Conservation (phyloP, 2,888 invertebrate species). For the Drosophila kambysellisi region DNA sequence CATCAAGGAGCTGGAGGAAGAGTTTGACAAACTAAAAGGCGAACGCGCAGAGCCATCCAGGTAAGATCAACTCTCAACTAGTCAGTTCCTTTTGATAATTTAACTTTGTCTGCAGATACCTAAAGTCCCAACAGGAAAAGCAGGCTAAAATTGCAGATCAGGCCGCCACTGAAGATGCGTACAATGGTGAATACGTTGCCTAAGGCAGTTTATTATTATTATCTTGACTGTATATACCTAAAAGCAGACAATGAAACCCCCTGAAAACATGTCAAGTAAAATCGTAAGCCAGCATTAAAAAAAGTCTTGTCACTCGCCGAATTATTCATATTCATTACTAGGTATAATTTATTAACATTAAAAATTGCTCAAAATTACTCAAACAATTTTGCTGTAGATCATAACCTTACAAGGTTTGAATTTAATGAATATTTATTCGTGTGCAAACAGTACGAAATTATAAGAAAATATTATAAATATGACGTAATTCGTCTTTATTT, state of each 20-base stretch:
- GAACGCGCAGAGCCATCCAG: conserved; percentile 84
- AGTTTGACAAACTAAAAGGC: conserved; percentile 90
- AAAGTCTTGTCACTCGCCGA: conserved; percentile 4
- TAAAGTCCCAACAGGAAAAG: conserved; percentile 85
- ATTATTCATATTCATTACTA: conserved; percentile 9
- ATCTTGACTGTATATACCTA: conserved; percentile 16
- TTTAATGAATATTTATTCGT: no score
- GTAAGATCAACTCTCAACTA: conserved; percentile 43
- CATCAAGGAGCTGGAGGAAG: conserved; percentile 93
- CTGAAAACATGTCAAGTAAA: conserved; percentile 24
- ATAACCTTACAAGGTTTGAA: neutral
- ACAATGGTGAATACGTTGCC: conserved; percentile 72
- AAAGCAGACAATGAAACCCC: conserved; percentile 17
- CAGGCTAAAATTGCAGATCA: conserved; percentile 84
- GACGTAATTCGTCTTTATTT: neutral
- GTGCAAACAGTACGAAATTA: neutral
- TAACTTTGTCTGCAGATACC: conserved; percentile 67
- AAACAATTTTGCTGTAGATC: neutral
- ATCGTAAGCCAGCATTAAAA: conserved; percentile 19
- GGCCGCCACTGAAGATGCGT: conserved; percentile 85
- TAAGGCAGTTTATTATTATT: neutral
- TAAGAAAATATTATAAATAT: neutral
- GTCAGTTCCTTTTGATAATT: accelerated
- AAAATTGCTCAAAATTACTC: neutral
- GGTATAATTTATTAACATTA: conserved; percentile 24